Base-by-base conservation (phyloP, 2,888 invertebrate species). In the Harpalus rufipes region DNA sequence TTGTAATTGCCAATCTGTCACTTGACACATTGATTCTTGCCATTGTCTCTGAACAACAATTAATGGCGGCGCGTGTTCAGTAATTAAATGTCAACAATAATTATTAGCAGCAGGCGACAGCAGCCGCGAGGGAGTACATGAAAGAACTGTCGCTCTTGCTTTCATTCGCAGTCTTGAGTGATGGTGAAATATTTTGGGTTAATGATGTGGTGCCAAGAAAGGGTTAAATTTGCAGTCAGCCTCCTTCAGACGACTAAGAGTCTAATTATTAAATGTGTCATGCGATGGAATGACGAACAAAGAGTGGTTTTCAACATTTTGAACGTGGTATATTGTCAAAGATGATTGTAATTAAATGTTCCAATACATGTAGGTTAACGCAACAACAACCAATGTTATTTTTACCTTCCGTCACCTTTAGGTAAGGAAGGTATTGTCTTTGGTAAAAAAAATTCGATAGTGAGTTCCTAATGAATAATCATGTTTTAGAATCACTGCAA, bases 41-140 rank as follows among this genome's bases (percentile, higher is more conserved):
- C 68, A 81, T 81, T 81, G 81, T 81, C 81, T 81, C 41, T 8
- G 65, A 18, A 41, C 61, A 65, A 81, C 56, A 81, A 81, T 81
- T 81, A 81, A 81, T 81, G 81, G 68, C 68, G 68, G 18, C n/a
- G n/a, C 65, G 65, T 81, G 68, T 41, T 68, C 65, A 14, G 21
- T 81, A 81, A 81, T 81, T 81, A 81, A 81, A 81, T 81, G 81
- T 81, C 81, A 81, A 81, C 81, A 81, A 81, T 81, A 68, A 81
- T 81, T 81, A 81, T 78, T 59, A 58, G 41, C 41, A 74, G 44
- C 44, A 8, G 51, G 44, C 41, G 68, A 14, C 14, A 14, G 32
- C 32, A 32, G 21, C 7, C 18, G 10, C 51, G 72, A 41, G 41
- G 72, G 44, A 18, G 41, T 16, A 44, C 44, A 74, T 74, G 72